Evolutionary conservation across 2,113 vertebrate species (phyloP), one percentile per base, ranked within the genome.

Genomic region (Cyanoliseus patagonus): DNA sequence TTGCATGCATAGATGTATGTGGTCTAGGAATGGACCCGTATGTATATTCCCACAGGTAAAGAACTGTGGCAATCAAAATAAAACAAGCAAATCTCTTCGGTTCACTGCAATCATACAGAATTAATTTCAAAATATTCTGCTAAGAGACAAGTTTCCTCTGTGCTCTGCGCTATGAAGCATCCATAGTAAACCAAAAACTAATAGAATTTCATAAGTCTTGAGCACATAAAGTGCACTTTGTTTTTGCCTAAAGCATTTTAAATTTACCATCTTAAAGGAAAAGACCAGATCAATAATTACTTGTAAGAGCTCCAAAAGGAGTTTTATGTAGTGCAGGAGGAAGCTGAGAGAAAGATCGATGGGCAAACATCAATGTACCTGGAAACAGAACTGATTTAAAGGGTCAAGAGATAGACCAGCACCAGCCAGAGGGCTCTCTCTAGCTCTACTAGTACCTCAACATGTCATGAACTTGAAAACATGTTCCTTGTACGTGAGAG

Each of bases 301-400:
- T 39, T 79, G 9, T 46, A 68, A 87, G 57, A 52, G 68, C 23
- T 78, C 81, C 77, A 87, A 41, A 84, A 91, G 37, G 33, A 69
- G 37, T 47, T 91, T 37, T 87, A 24, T 82, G 66, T 35, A 67
- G 33, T 28, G 62, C 55, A 86, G 53, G n/a, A 86, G 59, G 70
- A 81, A 85, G 57, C 79, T 83, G 78, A 92, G 47, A 22, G 55
- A 39, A 87, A 82, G 52, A 94, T 92, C 81, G 89, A 81, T 88
- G 42, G 23, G 61, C 46, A 68, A 78, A 47, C 44, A 52, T 49
- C 62, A 68, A 75, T 17, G 52, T 51, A 64, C 42, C 66, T 84
- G 57, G 82, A 79, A 94, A 62, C 44, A 82, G 17, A 78, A 95
- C 42, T 57, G 49, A 92, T 91, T 95, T 91, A 72, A 88, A 91